phyloP scores from a whole-genome alignment of 2,797 vertebrate species.

The Lycodopsis pacificus region DNA sequence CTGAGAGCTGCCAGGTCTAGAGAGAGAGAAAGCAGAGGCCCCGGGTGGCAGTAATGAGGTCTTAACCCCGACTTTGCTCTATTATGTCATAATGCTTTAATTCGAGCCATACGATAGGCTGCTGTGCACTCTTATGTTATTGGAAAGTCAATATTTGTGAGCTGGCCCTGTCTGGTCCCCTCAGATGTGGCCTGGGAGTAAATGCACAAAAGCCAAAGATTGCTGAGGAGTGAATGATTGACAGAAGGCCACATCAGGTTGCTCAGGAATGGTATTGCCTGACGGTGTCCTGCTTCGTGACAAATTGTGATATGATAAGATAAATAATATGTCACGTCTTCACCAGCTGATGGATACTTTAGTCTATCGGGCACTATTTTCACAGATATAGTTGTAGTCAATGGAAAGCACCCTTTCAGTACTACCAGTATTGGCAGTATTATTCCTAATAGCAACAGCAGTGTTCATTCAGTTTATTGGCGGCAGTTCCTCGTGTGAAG shows the following conservation, averaged over 20 bases:
- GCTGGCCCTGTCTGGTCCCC: slow-evolving; percentile 53
- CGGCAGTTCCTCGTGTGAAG: background rate
- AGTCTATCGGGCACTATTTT: background rate
- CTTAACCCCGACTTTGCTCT: slow-evolving; percentile 78
- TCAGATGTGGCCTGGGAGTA: slow-evolving; percentile 47
- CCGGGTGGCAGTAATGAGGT: slow-evolving; percentile 81
- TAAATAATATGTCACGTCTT: slow-evolving; percentile 2
- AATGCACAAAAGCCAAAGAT: slow-evolving; percentile 41
- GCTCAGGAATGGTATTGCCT: slow-evolving; percentile 2
- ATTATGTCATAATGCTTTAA: slow-evolving; percentile 84
- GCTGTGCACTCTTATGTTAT: slow-evolving; percentile 70
- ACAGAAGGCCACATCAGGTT: slow-evolving; percentile 27
- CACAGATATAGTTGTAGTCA: background rate
- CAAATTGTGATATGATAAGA: slow-evolving; percentile 16
- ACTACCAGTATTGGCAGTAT: background rate
- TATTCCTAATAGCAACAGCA: background rate
- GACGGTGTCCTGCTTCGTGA: slow-evolving; percentile 11
- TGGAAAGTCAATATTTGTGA: slow-evolving; percentile 78
- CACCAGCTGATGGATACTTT: background rate
- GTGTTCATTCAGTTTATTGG: background rate
- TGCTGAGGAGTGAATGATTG: slow-evolving; percentile 43
- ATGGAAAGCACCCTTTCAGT: background rate
- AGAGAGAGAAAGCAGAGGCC: slow-evolving; percentile 71
- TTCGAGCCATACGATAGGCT: slow-evolving; percentile 79
- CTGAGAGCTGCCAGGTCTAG: slow-evolving; percentile 68